Evolutionary conservation across 2,113 vertebrate species (phyloP), one percentile per base, ranked within the genome.

Genomic region (Isichthys henryi): DNA sequence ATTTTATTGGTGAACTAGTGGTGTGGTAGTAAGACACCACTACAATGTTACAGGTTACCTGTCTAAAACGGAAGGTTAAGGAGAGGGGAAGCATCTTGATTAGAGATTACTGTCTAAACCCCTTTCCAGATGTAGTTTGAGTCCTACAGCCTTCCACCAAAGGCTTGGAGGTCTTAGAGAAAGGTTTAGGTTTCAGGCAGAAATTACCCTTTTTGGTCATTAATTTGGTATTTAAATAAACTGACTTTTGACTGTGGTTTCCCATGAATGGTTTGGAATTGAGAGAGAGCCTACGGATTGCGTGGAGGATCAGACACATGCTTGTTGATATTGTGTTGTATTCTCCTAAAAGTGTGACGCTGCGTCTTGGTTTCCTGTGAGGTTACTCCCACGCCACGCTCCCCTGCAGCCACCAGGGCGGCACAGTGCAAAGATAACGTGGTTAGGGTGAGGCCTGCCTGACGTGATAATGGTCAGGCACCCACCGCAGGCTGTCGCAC

Each of bases 381-480:
- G 88, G 48, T 50, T 80, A 80, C 48, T 88, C 17, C 43, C 27
- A 21, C 50, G 35, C 88, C 45, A 35, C 3, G 43, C 48, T 50
- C 4, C 70, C n/a, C 74, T 70, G 21, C 31, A 52, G n/a, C 46
- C 43, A 66, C 74, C 50, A 82, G 74, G 39, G 7, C 27, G n/a
- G n/a, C 46, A 21, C 48, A 82, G 46, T 53, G 70, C 46, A 88
- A 45, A 88, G 88, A 82, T 52, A 88, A 88, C 19, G 17, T n/a
- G 77, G 88, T 88, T 82, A 58, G 82, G 46, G 39, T 39, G 31
- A 52, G 39, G 62, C 62, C 50, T 89, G 88, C 8, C 49, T 80
- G 87, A 21, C 7, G 48, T 70, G 86, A 89, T 91, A 84, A 53
- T 70, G 86, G 86, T 91, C 58, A 46, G 84, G 83, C 83, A 39